Evolutionary conservation across 2,113 vertebrate species (phyloP).

Genomic region (Perognathus longimembris): DNA sequence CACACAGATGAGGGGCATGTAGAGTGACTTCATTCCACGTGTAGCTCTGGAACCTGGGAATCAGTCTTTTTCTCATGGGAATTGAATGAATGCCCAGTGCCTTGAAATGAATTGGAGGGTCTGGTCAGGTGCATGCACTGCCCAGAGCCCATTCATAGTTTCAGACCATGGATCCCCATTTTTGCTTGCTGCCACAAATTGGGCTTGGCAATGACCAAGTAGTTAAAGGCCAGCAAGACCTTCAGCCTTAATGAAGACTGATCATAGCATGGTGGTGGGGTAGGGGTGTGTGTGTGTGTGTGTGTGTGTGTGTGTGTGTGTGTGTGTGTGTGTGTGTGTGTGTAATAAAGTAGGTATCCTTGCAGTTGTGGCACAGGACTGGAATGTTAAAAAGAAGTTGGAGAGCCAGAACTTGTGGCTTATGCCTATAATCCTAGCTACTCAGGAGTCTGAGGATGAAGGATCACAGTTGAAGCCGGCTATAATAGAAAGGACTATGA

Average conservation of each 20-base stretch:
- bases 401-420: too few relatives aligned
- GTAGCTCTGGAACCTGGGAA: not conserved
- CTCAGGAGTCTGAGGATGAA: too few relatives aligned
- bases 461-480: too few relatives aligned
- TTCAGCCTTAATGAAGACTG: not conserved
- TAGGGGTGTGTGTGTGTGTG: too few relatives aligned
- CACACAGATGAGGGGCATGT: too few relatives aligned
- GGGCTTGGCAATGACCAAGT: not conserved
- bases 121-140: not conserved
- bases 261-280: accelerated
- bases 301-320: too few relatives aligned
- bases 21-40: not conserved
- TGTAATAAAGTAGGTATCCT: not conserved
- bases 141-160: not conserved
- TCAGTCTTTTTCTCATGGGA: not conserved
- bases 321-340: too few relatives aligned
- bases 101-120: not conserved
- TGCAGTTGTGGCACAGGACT: not conserved
- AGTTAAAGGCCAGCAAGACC: not conserved
- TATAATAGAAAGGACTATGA: too few relatives aligned
- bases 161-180: not conserved
- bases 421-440: too few relatives aligned
- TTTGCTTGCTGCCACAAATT: not conserved
- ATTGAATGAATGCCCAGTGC: not conserved
- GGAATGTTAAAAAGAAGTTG: not conserved